A percentile compares a stretch with the other conserved stretches of the same genome.
phyloP scores from a whole-genome alignment of 1,140 invertebrate genomes.

The Cydia strobilella region DNA sequence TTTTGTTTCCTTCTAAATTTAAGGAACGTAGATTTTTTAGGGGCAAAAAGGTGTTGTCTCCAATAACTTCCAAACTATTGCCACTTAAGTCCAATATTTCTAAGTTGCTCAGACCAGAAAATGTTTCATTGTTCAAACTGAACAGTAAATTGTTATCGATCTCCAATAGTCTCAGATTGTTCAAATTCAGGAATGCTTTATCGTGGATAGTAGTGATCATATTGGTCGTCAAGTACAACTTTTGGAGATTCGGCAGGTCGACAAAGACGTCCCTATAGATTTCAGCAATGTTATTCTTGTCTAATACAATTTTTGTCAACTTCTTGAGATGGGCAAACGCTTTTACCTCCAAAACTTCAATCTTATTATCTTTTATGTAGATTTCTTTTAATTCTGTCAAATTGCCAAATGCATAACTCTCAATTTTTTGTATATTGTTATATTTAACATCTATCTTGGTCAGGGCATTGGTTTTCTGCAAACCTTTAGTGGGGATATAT shows the following conservation, averaged over 20 bases:
- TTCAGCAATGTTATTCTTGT: slow-evolving; percentile 85
- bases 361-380: slow-evolving; percentile 84
- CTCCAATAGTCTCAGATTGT: slow-evolving; percentile 83
- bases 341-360: slow-evolving; percentile 82
- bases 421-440: slow-evolving; percentile 84
- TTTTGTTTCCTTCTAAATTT: slow-evolving; percentile 86
- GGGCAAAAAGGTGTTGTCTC: slow-evolving; percentile 87
- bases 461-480: slow-evolving; percentile 83
- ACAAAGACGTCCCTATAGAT: slow-evolving; percentile 87
- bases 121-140: slow-evolving; percentile 85
- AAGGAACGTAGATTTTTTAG: slow-evolving; percentile 84
- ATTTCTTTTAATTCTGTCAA: slow-evolving; percentile 84
- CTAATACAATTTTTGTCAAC: slow-evolving; percentile 83
- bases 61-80: slow-evolving; percentile 86
- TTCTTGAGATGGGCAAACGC: slow-evolving; percentile 85
- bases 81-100: slow-evolving; percentile 83
- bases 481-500: slow-evolving; percentile 85
- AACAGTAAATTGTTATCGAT: slow-evolving; percentile 86
- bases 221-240: slow-evolving; percentile 85
- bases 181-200: slow-evolving; percentile 84
- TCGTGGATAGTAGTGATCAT: slow-evolving; percentile 87
- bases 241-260: slow-evolving; percentile 83
- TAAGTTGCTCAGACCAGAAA: slow-evolving; percentile 84
- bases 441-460: slow-evolving; percentile 85
- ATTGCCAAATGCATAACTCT: slow-evolving; percentile 86